A percentile compares a stretch with the other conserved stretches of the same genome.
phyloP scores from a whole-genome alignment of 2,797 vertebrate genomes.

The Hylomyscus alleni region DNA sequence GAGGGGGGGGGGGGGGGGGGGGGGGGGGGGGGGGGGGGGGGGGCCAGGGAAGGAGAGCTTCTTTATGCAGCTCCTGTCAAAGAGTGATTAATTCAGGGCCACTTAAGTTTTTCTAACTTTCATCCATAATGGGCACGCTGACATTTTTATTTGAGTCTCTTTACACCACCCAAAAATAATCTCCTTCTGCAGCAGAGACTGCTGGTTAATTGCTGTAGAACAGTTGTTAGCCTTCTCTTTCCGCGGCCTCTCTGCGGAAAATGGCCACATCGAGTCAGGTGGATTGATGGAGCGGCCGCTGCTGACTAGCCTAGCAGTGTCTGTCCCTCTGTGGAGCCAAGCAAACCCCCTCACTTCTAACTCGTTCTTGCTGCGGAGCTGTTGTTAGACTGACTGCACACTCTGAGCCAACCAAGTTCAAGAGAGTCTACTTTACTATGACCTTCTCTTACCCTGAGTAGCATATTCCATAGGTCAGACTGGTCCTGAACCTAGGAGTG shows the following conservation, averaged over 20 bases:
- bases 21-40: neutral
- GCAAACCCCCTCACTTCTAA: constrained; percentile 64
- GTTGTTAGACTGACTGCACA: constrained; percentile 30
- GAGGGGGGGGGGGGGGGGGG: neutral
- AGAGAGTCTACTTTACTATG: neutral
- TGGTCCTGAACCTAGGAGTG: constrained; percentile 59
- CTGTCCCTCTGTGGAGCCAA: constrained; percentile 13
- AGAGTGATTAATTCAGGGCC: constrained; percentile 82
- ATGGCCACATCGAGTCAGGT: constrained; percentile 61
- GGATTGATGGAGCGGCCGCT: constrained; percentile 72
- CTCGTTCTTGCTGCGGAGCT: constrained; percentile 35
- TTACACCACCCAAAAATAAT: constrained; percentile 82
- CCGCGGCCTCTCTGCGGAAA: constrained; percentile 82
- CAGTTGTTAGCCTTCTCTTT: constrained; percentile 87
- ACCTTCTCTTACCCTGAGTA: constrained; percentile 45
- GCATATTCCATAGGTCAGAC: constrained; percentile 49
- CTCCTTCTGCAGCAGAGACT: constrained; percentile 84
- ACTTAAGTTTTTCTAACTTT: constrained; percentile 83
- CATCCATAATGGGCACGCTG: constrained; percentile 77
- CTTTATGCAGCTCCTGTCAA: constrained; percentile 77
- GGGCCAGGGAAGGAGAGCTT: neutral
- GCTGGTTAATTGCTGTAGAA: constrained; percentile 85
- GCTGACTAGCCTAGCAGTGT: constrained; percentile 40
- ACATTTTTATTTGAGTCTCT: constrained; percentile 85
- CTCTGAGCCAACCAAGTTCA: constrained; percentile 65